Evolutionary conservation across 1,140 invertebrate species (phyloP), one percentile per base, ranked within the genome.

Genomic region (Euwallacea fornicatus): DNA sequence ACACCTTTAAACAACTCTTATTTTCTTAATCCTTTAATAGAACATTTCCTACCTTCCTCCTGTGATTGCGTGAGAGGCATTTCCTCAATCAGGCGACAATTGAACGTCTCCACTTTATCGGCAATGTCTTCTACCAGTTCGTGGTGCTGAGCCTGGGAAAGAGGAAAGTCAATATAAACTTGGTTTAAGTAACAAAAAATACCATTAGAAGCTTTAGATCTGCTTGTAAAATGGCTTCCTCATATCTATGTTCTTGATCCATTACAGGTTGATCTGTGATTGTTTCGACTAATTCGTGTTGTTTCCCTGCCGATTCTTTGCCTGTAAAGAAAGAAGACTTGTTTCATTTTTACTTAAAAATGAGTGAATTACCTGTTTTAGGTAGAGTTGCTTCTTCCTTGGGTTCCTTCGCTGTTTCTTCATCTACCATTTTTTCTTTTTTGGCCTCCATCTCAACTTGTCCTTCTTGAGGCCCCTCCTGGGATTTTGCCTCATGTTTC

Each of bases 21-120:
- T 50, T 50, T 11, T 6, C 13, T 50, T 2, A 50, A 50, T 50
- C 6, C 2, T 3, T 58, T 58, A 33, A n/a, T 2, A 2, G 55
- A 58, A 15, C 11, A 58, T 56, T 66, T 15, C 15, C 44, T 64
- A 71, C 70, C 65, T 72, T 76, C 73, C 64, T 72, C 64, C 50
- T 72, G 74, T 0, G 74, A 76, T 7, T 68, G 42, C 11, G 71
- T 76, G 8, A 77, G 9, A 6, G 74, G 75, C 67, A 74, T 75
- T 47, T 77, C 69, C 46, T 63, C 66, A 43, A 76, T 77, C 0
- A 77, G 58, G 43, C 71, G 50, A n/a, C 68, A 69, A 64, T 78
- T 78, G 46, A 72, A 78, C 65, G 75, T 74, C 59, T 77, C 77
- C 9, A 78, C 15, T 72, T 78, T 76, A 53, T 76, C 72, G 53